Evolutionary conservation across 2,113 vertebrate genomes (phyloP).

Genomic region (Todiramphus saurophagus): DNA sequence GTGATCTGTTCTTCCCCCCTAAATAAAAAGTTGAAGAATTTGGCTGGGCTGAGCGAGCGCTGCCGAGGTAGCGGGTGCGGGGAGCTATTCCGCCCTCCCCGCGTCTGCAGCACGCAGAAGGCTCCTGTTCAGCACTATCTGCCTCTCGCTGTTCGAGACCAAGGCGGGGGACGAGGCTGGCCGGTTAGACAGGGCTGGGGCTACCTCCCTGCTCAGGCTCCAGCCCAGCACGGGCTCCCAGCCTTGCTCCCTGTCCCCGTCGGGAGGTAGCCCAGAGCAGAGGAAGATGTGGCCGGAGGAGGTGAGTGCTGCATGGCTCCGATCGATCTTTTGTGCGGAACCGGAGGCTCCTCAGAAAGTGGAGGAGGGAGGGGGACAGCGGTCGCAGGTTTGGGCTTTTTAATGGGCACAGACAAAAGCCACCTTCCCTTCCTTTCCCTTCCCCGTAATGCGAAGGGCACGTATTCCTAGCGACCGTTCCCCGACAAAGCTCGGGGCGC

Average conservation of each 20-base stretch:
- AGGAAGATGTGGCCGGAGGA: not conserved
- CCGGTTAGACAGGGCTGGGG: not conserved
- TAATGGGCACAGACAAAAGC: not conserved
- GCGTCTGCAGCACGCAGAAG: not conserved
- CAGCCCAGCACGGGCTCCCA: not conserved
- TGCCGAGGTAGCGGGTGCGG: not conserved
- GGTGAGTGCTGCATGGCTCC: constrained; percentile 31
- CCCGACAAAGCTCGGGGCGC: not conserved
- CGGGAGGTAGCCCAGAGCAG: not conserved
- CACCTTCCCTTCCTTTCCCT: not conserved
- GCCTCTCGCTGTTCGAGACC: not conserved
- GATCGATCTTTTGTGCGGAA: not conserved
- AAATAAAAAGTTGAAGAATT: constrained; percentile 75
- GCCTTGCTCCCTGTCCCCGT: not conserved
- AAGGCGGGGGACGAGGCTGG: not conserved
- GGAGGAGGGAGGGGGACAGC: not conserved
- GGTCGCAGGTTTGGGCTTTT: too few relatives aligned
- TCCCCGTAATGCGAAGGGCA: not conserved
- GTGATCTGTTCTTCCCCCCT: constrained; percentile 39
- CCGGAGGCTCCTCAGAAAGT: not conserved
- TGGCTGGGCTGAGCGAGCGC: constrained; percentile 29
- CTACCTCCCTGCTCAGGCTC: not conserved
- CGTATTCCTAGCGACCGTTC: not conserved
- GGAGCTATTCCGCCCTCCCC: not conserved
- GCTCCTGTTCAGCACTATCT: not conserved